These are phyloP conservation scores for Brachyhypopomus occidentalis DNA, from an alignment of 2,113 vertebrate genomes.

Conservation along the genomic window DNA sequence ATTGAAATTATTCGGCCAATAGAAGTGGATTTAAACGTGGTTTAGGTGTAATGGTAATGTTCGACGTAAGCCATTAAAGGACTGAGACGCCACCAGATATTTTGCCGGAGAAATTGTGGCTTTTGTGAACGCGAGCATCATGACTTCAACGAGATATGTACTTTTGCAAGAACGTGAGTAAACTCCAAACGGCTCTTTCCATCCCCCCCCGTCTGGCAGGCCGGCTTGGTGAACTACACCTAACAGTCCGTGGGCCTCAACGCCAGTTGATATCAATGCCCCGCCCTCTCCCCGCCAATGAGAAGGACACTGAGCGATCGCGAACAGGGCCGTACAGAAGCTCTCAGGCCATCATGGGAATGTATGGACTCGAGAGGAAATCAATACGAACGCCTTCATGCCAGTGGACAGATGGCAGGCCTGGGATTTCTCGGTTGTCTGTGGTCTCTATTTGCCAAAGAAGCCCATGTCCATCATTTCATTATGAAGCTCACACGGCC, in stretches of 20 bases:
- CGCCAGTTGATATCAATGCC: background rate
- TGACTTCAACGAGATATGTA: background rate
- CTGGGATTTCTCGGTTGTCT: slow-evolving; percentile 12
- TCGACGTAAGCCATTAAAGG: background rate
- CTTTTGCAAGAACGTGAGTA: background rate
- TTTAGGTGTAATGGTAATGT: background rate
- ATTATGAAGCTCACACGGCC: background rate
- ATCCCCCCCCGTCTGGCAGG: background rate
- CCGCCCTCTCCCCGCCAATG: no score
- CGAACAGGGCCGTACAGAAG: background rate
- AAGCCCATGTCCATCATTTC: background rate
- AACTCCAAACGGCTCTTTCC: background rate
- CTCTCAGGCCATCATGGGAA: background rate
- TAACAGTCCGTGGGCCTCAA: background rate
- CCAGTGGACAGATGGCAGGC: slow-evolving; percentile 9
- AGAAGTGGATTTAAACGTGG: background rate
- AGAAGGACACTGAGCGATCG: background rate
- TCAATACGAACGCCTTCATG: slow-evolving; percentile 2
- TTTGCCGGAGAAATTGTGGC: background rate
- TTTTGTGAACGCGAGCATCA: background rate
- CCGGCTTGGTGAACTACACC: background rate
- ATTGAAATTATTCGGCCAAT: background rate
- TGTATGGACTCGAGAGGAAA: background rate
- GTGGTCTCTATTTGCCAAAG: background rate
- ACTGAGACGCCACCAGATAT: background rate